Evolutionary conservation across 2,888 invertebrate genomes (phyloP).

Genomic region (Drosophila nr. perissopoda): DNA sequence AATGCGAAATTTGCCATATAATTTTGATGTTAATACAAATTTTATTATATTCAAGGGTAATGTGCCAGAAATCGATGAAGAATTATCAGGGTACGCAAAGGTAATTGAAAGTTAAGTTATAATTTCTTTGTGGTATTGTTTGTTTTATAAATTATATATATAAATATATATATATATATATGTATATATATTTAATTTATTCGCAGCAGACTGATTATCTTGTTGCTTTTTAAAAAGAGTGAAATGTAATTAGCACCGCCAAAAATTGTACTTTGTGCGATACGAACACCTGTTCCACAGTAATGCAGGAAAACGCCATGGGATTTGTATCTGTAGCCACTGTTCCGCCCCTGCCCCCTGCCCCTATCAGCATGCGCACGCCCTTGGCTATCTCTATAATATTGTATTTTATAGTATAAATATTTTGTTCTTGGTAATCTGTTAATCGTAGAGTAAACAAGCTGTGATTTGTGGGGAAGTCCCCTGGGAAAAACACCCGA

Average conservation of each 20-base stretch:
- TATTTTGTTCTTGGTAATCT: background rate
- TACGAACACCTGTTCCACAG: background rate
- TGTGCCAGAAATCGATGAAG: background rate
- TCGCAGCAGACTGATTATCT: background rate
- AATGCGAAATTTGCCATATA: background rate
- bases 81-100: background rate
- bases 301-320: background rate
- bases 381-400: background rate
- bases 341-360: background rate
- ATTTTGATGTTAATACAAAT: background rate
- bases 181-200: background rate
- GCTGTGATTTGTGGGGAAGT: conserved; percentile 3
- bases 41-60: background rate
- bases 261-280: background rate
- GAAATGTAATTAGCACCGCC: background rate
- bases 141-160: background rate
- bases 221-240: background rate
- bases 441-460: conserved; percentile 3
- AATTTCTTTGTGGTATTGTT: background rate
- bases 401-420: background rate
- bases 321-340: background rate
- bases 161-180: no score
- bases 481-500: conserved; percentile 20
- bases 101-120: background rate
- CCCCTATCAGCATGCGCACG: background rate